Conservation (phyloP, 2,888 invertebrate genomes). For the Hyalella azteca region DNA sequence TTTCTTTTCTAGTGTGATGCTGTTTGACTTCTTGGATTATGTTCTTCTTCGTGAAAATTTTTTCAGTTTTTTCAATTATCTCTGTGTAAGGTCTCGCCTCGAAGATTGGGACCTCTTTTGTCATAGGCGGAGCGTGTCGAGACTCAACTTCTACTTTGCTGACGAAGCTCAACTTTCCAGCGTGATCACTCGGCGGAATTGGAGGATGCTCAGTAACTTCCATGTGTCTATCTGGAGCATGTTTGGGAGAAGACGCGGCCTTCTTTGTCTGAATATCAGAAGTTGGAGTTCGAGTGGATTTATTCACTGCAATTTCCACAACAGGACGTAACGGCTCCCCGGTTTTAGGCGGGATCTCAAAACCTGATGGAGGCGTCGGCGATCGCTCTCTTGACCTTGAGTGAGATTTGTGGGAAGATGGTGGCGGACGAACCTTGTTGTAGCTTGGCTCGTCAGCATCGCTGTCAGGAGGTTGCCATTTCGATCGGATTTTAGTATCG, state of each 20-base stretch:
- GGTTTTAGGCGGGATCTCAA: conserved; percentile 52
- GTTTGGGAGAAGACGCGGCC: background rate
- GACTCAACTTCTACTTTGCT: conserved; percentile 48
- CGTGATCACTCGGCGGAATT: background rate
- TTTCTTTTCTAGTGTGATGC: conserved; percentile 50
- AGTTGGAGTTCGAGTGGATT: conserved; percentile 31
- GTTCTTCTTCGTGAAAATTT: conserved; percentile 48
- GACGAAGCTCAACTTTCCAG: conserved; percentile 47
- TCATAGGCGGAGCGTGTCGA: conserved; percentile 38
- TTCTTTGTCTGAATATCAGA: background rate
- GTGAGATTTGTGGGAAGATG: conserved; percentile 28
- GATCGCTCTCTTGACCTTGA: conserved; percentile 58
- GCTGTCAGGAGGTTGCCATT: conserved; percentile 55
- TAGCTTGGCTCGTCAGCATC: conserved; percentile 56
- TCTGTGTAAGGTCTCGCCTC: conserved; percentile 51
- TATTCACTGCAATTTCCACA: conserved; percentile 42
- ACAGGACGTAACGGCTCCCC: conserved; percentile 49
- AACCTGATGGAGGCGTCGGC: conserved; percentile 56
- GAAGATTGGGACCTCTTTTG: conserved; percentile 44
- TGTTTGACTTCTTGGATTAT: conserved; percentile 47
- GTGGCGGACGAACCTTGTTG: conserved; percentile 46
- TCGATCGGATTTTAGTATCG: conserved; percentile 62
- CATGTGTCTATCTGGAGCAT: background rate
- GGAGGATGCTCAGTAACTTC: background rate
- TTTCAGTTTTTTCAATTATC: conserved; percentile 55